These are phyloP conservation scores for Arge pagana DNA, from an alignment of 2,888 invertebrate genomes.

Conservation along the genomic window DNA sequence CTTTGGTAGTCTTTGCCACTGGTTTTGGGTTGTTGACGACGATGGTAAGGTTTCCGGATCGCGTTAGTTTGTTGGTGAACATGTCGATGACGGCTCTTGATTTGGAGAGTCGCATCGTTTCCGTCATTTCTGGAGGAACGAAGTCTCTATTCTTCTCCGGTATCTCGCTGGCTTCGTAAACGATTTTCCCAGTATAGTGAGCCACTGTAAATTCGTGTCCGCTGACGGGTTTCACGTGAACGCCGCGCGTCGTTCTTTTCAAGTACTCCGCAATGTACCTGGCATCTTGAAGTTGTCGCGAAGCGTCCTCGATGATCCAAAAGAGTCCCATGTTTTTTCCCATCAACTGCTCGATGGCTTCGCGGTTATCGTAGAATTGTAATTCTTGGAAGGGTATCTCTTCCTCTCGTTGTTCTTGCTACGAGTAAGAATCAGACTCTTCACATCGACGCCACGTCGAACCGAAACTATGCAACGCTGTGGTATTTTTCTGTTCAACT, in stretches of 20 bases:
- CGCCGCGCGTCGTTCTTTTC: conserved; percentile 61
- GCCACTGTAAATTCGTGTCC: conserved; percentile 80
- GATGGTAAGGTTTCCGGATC: conserved; percentile 81
- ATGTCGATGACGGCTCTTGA: conserved; percentile 73
- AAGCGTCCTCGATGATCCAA: conserved; percentile 85
- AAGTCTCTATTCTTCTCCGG: conserved; percentile 90
- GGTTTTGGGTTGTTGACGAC: conserved; percentile 51
- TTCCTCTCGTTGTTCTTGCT: conserved; percentile 78
- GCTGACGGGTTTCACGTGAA: conserved; percentile 64
- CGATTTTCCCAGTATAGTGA: conserved; percentile 89
- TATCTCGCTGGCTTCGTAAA: conserved; percentile 83
- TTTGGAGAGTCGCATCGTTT: conserved; percentile 78
- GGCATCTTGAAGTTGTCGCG: conserved; percentile 72
- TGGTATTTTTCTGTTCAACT: conserved; percentile 26
- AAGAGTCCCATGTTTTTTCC: conserved; percentile 83
- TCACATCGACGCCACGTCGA: not conserved
- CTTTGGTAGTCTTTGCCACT: conserved; percentile 43
- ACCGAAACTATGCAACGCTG: not conserved
- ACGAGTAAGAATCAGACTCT: conserved; percentile 24
- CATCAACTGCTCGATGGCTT: conserved; percentile 85
- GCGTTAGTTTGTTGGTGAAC: conserved; percentile 83
- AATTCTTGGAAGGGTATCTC: conserved; percentile 73
- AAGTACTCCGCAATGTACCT: conserved; percentile 72
- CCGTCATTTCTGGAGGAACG: conserved; percentile 86
- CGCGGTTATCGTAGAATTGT: conserved; percentile 86